Percentiles rank a stretch among this genome's conserved stretches.
Evolutionary conservation across 2,797 vertebrate genomes (phyloP).

Genomic region (Natrix natrix): DNA sequence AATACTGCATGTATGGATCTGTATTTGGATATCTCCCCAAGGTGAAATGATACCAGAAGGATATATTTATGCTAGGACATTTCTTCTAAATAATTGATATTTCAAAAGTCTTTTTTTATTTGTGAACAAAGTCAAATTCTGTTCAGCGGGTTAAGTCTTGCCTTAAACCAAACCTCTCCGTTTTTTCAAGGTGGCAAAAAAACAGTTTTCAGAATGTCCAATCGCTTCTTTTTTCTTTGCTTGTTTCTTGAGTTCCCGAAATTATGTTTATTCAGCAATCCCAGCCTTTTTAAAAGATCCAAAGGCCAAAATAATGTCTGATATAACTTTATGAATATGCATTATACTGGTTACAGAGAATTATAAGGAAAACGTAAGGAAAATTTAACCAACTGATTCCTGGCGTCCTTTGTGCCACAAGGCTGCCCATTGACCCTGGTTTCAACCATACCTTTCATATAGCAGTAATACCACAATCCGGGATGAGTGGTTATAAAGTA

Average conservation of each 20-base stretch:
- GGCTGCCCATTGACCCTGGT: neutral
- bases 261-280: slow-evolving; percentile 37
- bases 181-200: slow-evolving; percentile 69
- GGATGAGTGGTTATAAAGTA: neutral
- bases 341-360: slow-evolving; percentile 11
- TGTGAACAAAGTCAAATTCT: slow-evolving; percentile 71
- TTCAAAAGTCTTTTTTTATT: slow-evolving; percentile 73
- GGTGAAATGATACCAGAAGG: slow-evolving; percentile 65
- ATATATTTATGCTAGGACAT: slow-evolving; percentile 72
- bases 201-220: slow-evolving; percentile 62
- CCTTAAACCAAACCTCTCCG: slow-evolving; percentile 64
- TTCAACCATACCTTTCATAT: neutral
- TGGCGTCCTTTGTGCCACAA: neutral
- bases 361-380: slow-evolving; percentile 27
- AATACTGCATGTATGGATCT: slow-evolving; percentile 62
- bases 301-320: slow-evolving; percentile 37
- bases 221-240: slow-evolving; percentile 42
- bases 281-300: slow-evolving; percentile 40
- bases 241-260: slow-evolving; percentile 56
- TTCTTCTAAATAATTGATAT: slow-evolving; percentile 76
- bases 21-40: slow-evolving; percentile 69
- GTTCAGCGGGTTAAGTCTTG: slow-evolving; percentile 69
- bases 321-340: slow-evolving; percentile 17
- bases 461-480: neutral
- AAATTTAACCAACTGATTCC: slow-evolving; percentile 4